phyloP scores from a whole-genome alignment of 2,888 invertebrate genomes.

The Drosophila nigricruria region DNA sequence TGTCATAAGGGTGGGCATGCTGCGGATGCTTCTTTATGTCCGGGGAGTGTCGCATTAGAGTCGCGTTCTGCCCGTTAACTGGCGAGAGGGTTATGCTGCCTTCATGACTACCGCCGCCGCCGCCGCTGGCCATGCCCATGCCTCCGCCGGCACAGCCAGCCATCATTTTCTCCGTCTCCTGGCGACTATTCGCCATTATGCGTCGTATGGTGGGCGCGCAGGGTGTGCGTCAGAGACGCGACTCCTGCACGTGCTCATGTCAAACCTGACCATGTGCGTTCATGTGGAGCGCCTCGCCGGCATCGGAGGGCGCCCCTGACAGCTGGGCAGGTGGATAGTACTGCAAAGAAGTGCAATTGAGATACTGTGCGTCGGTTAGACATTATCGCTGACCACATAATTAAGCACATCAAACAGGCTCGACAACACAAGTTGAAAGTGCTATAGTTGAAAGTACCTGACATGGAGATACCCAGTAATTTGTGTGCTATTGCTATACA shows the following conservation, averaged over 20 bases:
- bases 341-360: slow-evolving; percentile 88
- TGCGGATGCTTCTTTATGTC: slow-evolving; percentile 80
- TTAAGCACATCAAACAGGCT: slow-evolving; percentile 10
- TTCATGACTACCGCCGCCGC: slow-evolving; percentile 55
- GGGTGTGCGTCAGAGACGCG: slow-evolving; percentile 86
- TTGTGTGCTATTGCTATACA: background rate
- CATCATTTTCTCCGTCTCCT: slow-evolving; percentile 85
- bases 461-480: background rate
- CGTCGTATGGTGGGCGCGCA: slow-evolving; percentile 85
- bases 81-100: slow-evolving; percentile 67
- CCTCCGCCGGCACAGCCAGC: slow-evolving; percentile 71
- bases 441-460: background rate
- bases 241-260: slow-evolving; percentile 88
- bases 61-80: slow-evolving; percentile 82
- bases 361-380: slow-evolving; percentile 80
- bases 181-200: slow-evolving; percentile 85
- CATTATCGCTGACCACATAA: slow-evolving; percentile 18
- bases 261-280: slow-evolving; percentile 95
- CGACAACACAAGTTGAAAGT: background rate
- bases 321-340: slow-evolving; percentile 94
- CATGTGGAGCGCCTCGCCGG: slow-evolving; percentile 92
- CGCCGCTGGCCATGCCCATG: slow-evolving; percentile 24
- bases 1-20: slow-evolving; percentile 80
- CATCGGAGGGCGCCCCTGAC: slow-evolving; percentile 86
- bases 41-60: slow-evolving; percentile 82